These are phyloP conservation scores for Conus canariensis DNA, from an alignment of 2,888 invertebrate genomes.

Conservation along the genomic window DNA sequence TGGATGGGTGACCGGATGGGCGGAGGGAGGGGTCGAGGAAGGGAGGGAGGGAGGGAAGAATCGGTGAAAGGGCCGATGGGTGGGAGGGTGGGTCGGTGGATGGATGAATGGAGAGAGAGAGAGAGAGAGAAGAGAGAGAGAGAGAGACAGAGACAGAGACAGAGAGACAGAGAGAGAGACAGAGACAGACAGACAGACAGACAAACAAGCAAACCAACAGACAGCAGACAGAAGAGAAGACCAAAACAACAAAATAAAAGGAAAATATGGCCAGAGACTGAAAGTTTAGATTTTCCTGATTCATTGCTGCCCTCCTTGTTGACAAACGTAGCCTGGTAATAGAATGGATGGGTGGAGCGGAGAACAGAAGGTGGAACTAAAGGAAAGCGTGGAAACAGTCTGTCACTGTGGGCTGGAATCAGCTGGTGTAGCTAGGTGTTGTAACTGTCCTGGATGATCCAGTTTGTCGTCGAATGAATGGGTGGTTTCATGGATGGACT, in stretches of 20 bases:
- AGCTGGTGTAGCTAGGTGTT: too few relatives aligned
- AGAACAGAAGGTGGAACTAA: background rate
- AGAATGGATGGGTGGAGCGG: background rate
- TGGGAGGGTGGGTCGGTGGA: background rate
- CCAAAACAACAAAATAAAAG: background rate
- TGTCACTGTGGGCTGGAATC: background rate
- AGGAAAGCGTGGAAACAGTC: background rate
- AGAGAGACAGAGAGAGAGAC: too few relatives aligned
- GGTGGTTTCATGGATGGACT: background rate
- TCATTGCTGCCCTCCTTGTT: too few relatives aligned
- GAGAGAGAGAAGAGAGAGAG: background rate
- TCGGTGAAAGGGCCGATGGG: background rate
- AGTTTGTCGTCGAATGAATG: background rate
- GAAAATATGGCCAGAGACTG: too few relatives aligned
- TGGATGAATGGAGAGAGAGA: background rate
- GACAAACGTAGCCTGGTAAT: background rate
- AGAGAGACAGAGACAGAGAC: background rate
- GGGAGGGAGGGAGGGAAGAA: background rate
- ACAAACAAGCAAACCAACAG: background rate
- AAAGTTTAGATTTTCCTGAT: too few relatives aligned
- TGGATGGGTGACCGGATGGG: background rate
- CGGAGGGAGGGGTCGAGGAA: background rate
- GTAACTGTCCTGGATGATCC: too few relatives aligned
- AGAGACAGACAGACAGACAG: background rate
- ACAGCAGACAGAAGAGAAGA: background rate